Evolutionary conservation across 2,888 invertebrate genomes (phyloP).

Genomic region (Teleiodes luculella): DNA sequence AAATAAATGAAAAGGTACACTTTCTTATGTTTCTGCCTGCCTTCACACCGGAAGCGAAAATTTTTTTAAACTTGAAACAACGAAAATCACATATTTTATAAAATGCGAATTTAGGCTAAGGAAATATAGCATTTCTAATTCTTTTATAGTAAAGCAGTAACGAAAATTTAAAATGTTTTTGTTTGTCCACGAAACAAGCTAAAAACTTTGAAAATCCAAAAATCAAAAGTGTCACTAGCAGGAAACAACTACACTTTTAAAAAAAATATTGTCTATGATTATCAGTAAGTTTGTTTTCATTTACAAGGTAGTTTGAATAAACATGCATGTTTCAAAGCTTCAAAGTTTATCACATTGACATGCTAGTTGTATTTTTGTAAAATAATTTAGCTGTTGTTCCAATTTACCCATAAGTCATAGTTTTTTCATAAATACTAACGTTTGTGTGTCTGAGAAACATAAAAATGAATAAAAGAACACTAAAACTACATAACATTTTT

Average conservation of each 20-base stretch:
- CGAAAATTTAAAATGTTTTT: slow-evolving; percentile 39
- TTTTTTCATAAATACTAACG: no score
- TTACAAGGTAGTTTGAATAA: no score
- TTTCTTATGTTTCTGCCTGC: slow-evolving; percentile 74
- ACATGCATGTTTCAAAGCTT: no score
- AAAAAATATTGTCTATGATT: slow-evolving; percentile 33
- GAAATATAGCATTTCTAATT: slow-evolving; percentile 62
- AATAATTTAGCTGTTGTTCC: no score
- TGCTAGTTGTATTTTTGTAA: no score
- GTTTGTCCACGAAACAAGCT: slow-evolving; percentile 30
- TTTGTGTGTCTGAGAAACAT: no score
- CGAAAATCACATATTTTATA: slow-evolving; percentile 46
- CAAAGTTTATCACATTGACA: no score
- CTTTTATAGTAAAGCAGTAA: slow-evolving; percentile 29
- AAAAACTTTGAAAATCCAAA: slow-evolving; percentile 30
- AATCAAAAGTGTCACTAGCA: slow-evolving; percentile 27
- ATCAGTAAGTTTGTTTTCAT: slow-evolving; percentile 14
- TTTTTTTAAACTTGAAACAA: slow-evolving; percentile 59
- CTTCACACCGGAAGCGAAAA: slow-evolving; percentile 72
- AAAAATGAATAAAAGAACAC: no score
- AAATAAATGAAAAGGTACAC: slow-evolving; percentile 76
- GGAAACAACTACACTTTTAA: slow-evolving; percentile 40
- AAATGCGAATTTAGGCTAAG: slow-evolving; percentile 37
- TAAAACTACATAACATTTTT: no score
- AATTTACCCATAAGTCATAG: no score